These are phyloP conservation scores for Ostrea edulis DNA, from an alignment of 1,140 invertebrate species.

Conservation along the genomic window DNA sequence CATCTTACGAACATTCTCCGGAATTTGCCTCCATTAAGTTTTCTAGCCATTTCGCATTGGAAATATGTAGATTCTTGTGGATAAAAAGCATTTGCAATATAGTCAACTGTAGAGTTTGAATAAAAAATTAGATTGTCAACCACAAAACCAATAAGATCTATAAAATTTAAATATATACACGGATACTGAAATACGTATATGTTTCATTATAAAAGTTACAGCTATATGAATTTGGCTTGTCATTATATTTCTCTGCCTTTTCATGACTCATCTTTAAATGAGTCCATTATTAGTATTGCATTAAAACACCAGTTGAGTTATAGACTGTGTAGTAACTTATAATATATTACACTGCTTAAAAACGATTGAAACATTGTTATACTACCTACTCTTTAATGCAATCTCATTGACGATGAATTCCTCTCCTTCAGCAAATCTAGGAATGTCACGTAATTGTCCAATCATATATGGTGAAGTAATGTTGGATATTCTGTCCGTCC, in stretches of 20 bases:
- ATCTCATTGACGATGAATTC: background rate
- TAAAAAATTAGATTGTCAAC: too few species aligned
- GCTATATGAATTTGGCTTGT: too few species aligned
- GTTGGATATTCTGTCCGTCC: background rate
- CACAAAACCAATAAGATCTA: too few species aligned
- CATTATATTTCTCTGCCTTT: too few species aligned
- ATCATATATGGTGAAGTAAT: background rate
- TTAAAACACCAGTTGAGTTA: background rate
- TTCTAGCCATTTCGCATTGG: slow-evolving; percentile 3
- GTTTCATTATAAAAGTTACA: background rate
- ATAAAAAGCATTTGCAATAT: background rate
- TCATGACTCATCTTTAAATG: too few species aligned
- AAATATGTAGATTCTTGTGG: background rate
- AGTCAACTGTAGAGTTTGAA: background rate
- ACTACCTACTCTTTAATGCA: background rate
- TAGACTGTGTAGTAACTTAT: background rate
- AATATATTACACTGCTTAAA: background rate
- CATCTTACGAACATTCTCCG: background rate
- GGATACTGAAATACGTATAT: background rate
- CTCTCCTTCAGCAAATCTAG: background rate
- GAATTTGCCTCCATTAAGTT: background rate
- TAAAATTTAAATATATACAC: too few species aligned
- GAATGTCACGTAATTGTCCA: background rate
- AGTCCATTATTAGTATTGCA: too few species aligned
- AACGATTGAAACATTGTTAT: background rate